Conservation (phyloP, 2,888 invertebrate species). For the Agonopterix subpropinquella region DNA sequence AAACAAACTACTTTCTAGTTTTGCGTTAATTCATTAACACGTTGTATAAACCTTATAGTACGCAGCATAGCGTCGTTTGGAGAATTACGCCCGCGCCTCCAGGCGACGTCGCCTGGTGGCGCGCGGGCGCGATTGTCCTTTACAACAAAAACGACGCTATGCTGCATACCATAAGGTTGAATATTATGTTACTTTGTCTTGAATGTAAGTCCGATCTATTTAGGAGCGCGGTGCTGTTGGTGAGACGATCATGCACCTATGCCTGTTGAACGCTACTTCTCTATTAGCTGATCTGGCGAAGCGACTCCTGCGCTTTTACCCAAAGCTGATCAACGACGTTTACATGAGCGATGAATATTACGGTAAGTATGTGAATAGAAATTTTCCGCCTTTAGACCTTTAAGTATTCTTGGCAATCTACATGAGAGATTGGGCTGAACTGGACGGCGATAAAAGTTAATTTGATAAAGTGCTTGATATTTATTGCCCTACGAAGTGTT, state of each 20-base stretch:
- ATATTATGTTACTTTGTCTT: no score
- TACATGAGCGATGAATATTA: conserved; percentile 98
- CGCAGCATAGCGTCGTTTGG: no score
- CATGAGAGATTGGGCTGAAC: not conserved
- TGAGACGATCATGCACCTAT: conserved; percentile 95
- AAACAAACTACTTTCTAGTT: no score
- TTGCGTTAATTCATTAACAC: no score
- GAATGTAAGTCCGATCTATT: no score
- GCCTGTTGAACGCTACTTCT: conserved; percentile 92
- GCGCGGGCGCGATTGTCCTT: no score
- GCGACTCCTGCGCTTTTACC: conserved; percentile 91
- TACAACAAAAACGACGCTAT: no score
- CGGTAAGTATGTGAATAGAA: conserved; percentile 76
- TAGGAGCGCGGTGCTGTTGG: conserved; percentile 96
- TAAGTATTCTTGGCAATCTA: not conserved
- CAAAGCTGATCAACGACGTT: conserved; percentile 96
- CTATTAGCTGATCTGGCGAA: conserved; percentile 96
- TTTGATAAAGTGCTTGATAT: conserved; percentile 57
- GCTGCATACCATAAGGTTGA: no score
- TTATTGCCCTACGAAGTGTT: conserved; percentile 24
- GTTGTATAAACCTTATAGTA: no score
- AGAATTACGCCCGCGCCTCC: no score
- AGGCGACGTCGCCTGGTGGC: no score
- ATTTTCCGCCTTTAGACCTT: no score
- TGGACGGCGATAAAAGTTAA: conserved; percentile 19